Base-by-base conservation (phyloP, 2,888 invertebrate genomes). In the Limnephilus lunatus region DNA sequence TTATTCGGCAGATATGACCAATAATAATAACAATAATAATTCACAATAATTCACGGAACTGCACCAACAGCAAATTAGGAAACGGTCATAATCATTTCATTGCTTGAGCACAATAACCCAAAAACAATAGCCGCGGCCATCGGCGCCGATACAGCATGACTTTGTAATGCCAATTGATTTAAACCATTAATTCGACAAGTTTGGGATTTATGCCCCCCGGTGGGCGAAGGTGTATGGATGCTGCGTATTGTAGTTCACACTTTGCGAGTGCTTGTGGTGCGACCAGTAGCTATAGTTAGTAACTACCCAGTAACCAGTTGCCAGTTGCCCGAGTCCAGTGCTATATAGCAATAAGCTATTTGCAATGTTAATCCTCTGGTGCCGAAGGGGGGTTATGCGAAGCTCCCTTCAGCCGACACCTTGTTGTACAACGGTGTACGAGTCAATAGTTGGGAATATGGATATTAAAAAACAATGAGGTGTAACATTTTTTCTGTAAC, bases 311-410 rank as follows among this genome's bases (percentile, higher is more conserved):
- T 44, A 0, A 2, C 48, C 68, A 53, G 19, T 53, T 15, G 4
- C 53, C 19, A 19, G 19, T 53, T 5, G 15, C 53, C 19, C 0
- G 53, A 15, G 15, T 3, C 53, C 19, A 53, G 53, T 53, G 19
- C 19, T 68, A 35, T 53, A 83, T 32, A 7, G 39, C 53, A 90
- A 81, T 83, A 90, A 82, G 44, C 90, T 53, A 90, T 90, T 90
- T 90, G 90, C 90, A 90, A 90, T 83, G 83, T 82, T 90, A 90
- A 90, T 90, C 90, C 82, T 32, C 14, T n/a, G n/a, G 83, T 19
- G 83, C 32, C 35, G 44, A 25, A n/a, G 85, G 85, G 30, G 48
- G 85, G 35, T 48, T 35, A n/a, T 30, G 12, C 48, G 5, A 39
- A 15, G n/a, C 85, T 4, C n/a, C 85, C 85, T 30, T 48, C 35